phyloP scores from a whole-genome alignment of 1,140 invertebrate species.

The Trichoplusia ni region DNA sequence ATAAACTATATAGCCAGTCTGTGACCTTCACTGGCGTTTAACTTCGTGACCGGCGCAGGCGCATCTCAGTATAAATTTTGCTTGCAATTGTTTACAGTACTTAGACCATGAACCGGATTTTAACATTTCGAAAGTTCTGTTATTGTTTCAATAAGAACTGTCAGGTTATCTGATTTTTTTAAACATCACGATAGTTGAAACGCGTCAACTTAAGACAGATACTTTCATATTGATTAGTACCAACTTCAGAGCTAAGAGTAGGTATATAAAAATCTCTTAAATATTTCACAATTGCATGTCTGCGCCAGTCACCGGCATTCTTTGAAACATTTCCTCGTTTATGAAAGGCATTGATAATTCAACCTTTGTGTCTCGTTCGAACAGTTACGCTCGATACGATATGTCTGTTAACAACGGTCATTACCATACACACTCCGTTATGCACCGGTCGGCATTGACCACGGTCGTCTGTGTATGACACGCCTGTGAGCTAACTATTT shows the following conservation, averaged over 20 bases:
- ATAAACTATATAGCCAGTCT: conserved; percentile 25
- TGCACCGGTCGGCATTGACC: conserved; percentile 55
- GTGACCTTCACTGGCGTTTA: conserved; percentile 39
- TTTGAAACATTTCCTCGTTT: conserved; percentile 37
- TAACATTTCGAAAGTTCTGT: conserved; percentile 41
- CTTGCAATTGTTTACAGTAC: conserved; percentile 42
- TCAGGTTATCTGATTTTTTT: too few relatives aligned
- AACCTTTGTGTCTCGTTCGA: conserved; percentile 30
- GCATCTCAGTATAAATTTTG: conserved; percentile 43
- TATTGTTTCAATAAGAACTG: conserved; percentile 28
- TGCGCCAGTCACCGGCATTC: conserved; percentile 24
- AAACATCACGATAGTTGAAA: too few relatives aligned
- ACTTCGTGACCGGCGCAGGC: conserved; percentile 40
- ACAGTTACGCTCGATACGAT: conserved; percentile 38
- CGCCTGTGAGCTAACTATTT: conserved; percentile 33
- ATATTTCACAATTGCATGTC: conserved; percentile 21
- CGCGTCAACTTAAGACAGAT: background rate
- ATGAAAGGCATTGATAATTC: conserved; percentile 41
- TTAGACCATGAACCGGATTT: conserved; percentile 44
- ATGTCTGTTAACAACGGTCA: conserved; percentile 46
- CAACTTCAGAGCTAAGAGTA: background rate
- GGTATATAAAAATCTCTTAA: background rate
- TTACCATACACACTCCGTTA: conserved; percentile 60
- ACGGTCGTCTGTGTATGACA: conserved; percentile 44
- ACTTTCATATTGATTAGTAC: conserved; percentile 13